These are phyloP conservation scores for Saccostrea glomerata DNA, from an alignment of 1,140 invertebrate species.

Conservation along the genomic window DNA sequence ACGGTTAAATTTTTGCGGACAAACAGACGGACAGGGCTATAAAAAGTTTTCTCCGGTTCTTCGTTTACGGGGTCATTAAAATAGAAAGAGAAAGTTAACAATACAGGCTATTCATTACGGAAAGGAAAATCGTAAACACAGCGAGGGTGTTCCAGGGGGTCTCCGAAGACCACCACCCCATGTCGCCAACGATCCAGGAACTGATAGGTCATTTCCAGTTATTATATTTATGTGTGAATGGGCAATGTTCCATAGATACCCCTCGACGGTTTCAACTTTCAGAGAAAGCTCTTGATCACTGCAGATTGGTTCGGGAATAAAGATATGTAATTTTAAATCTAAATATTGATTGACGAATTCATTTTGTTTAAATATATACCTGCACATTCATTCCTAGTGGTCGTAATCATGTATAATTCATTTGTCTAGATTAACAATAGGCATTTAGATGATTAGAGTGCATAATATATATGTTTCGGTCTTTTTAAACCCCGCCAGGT, in stretches of 20 bases:
- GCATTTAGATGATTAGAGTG: slow-evolving; percentile 18
- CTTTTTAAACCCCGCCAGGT: slow-evolving; percentile 23
- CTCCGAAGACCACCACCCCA: background rate
- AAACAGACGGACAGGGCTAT: too few relatives aligned
- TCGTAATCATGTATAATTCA: slow-evolving; percentile 7
- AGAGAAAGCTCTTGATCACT: too few relatives aligned
- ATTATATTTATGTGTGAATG: background rate
- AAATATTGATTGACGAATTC: slow-evolving; percentile 21
- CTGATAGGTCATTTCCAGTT: background rate
- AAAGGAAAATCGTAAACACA: background rate
- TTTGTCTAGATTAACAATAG: slow-evolving; percentile 36
- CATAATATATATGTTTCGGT: slow-evolving; percentile 12
- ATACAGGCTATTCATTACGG: background rate
- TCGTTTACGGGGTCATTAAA: too few relatives aligned
- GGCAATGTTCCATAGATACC: background rate
- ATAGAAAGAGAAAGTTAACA: background rate
- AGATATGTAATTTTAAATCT: background rate
- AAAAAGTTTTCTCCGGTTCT: too few relatives aligned
- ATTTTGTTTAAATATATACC: background rate
- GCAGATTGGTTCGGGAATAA: background rate
- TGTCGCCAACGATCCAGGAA: background rate
- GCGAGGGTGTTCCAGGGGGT: background rate
- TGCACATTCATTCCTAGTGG: background rate
- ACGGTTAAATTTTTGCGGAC: too few relatives aligned
- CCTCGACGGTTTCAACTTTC: background rate